Conservation (phyloP, 2,888 invertebrate genomes). For the Drosophila paramelanica region DNA sequence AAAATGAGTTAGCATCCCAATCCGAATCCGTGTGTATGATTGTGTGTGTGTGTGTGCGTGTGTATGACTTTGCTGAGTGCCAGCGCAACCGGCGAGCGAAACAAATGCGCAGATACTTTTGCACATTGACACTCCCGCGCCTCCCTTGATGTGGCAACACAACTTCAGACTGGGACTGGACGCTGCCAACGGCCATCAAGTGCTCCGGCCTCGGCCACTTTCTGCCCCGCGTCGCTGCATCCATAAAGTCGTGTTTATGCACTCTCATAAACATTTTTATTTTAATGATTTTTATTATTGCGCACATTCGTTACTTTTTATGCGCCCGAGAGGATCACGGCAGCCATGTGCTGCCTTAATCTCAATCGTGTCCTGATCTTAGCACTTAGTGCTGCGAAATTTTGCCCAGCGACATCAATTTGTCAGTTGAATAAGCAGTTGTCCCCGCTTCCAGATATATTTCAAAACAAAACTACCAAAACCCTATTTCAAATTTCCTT, state of each 20-base stretch:
- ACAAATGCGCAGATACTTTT: slow-evolving; percentile 69
- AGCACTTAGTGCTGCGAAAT: slow-evolving; percentile 37
- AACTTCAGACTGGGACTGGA: slow-evolving; percentile 17
- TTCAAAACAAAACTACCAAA: not conserved
- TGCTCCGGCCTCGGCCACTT: slow-evolving; percentile 49
- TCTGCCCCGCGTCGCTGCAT: slow-evolving; percentile 21
- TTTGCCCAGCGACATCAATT: slow-evolving; percentile 5
- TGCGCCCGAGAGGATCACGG: slow-evolving; percentile 62
- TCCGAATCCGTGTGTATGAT: slow-evolving; percentile 36
- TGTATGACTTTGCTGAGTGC: slow-evolving; percentile 51
- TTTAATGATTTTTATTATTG: slow-evolving; percentile 84
- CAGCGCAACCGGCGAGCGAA: slow-evolving; percentile 48
- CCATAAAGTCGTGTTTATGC: slow-evolving; percentile 73
- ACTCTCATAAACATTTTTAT: slow-evolving; percentile 83
- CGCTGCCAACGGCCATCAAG: slow-evolving; percentile 59
- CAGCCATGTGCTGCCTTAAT: slow-evolving; percentile 19
- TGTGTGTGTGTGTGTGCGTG: slow-evolving; percentile 22
- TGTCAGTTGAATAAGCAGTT: slow-evolving; percentile 11
- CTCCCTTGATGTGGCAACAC: slow-evolving; percentile 9
- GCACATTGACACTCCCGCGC: slow-evolving; percentile 69
- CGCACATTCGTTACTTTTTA: slow-evolving; percentile 80
- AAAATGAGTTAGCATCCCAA: slow-evolving; percentile 81
- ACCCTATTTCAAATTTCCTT: not conserved
- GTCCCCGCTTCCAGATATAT: too few relatives aligned
- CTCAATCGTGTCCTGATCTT: slow-evolving; percentile 51